Conservation (phyloP, 2,113 vertebrate genomes). For the Gymnarchus niloticus region DNA sequence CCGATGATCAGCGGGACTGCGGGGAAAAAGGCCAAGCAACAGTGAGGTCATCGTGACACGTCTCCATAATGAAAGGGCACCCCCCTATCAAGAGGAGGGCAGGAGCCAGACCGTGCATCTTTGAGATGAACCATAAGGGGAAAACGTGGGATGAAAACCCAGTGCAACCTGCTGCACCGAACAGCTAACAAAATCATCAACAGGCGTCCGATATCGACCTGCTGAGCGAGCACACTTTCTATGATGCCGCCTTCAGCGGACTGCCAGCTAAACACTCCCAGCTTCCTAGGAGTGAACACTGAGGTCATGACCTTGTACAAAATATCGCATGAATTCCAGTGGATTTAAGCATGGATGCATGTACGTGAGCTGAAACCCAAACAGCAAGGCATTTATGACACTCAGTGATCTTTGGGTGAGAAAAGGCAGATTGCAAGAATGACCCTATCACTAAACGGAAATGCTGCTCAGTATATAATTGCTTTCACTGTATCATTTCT, state of each 20-base stretch:
- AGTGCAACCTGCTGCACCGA: neutral
- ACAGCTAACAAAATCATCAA: neutral
- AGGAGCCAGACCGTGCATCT: neutral
- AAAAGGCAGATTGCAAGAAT: neutral
- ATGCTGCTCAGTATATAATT: neutral
- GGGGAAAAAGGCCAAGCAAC: constrained; percentile 42
- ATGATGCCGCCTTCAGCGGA: neutral
- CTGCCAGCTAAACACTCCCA: neutral
- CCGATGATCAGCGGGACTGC: constrained; percentile 52
- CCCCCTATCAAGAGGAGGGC: constrained; percentile 21
- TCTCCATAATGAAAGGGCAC: constrained; percentile 49
- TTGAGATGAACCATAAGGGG: neutral
- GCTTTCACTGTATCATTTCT: neutral
- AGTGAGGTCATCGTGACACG: constrained; percentile 46
- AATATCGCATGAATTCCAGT: neutral
- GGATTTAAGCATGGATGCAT: neutral
- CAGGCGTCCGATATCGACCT: neutral
- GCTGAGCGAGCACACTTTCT: neutral
- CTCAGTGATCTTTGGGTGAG: neutral
- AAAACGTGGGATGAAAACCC: neutral
- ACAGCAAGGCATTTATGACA: neutral
- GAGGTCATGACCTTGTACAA: neutral
- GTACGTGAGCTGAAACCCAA: neutral
- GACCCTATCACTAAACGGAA: neutral
- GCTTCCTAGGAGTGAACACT: neutral